Percentiles rank a stretch among this genome's conserved stretches.
Conservation (phyloP, 2,888 invertebrate genomes). For the Lordiphosa fenestrarum region DNA sequence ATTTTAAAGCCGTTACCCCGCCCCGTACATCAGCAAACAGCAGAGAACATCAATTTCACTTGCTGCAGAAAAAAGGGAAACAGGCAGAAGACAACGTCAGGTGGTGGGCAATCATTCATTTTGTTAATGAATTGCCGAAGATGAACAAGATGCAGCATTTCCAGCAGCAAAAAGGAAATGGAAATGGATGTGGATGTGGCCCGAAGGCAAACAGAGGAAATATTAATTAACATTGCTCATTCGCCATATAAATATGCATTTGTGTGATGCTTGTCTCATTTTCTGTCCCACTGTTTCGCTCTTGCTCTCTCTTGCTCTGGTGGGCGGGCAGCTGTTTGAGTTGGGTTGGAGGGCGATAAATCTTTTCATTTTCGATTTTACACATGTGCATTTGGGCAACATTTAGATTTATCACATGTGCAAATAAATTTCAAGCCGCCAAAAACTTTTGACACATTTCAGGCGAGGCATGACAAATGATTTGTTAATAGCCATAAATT, state of each 20-base stretch:
- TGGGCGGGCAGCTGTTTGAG: conserved; percentile 1
- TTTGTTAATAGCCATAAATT: conserved; percentile 3
- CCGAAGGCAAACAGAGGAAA: conserved; percentile 13
- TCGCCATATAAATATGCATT: conserved; percentile 24
- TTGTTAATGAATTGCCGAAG: conserved; percentile 64
- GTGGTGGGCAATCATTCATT: conserved; percentile 57
- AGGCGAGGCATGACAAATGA: conserved; percentile 1
- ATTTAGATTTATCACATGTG: conserved; percentile 2
- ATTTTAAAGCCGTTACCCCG: conserved; percentile 1
- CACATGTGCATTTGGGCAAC: conserved; percentile 1
- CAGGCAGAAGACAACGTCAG: conserved; percentile 34
- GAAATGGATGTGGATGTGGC: conserved; percentile 8
- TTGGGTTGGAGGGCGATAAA: background rate
- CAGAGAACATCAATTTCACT: conserved; percentile 41
- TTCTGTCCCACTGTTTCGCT: conserved; percentile 12
- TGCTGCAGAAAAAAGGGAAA: conserved; percentile 10
- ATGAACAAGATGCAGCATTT: conserved; percentile 6
- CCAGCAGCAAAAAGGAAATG: conserved; percentile 1
- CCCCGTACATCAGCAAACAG: conserved; percentile 47
- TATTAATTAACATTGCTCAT: conserved; percentile 59
- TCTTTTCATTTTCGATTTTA: conserved; percentile 2
- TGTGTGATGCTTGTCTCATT: background rate
- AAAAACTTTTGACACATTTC: conserved; percentile 3
- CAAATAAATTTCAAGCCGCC: conserved; percentile 1
- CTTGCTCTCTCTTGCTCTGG: background rate